phyloP scores from a whole-genome alignment of 2,113 vertebrate genomes.

The Neogale vison region DNA sequence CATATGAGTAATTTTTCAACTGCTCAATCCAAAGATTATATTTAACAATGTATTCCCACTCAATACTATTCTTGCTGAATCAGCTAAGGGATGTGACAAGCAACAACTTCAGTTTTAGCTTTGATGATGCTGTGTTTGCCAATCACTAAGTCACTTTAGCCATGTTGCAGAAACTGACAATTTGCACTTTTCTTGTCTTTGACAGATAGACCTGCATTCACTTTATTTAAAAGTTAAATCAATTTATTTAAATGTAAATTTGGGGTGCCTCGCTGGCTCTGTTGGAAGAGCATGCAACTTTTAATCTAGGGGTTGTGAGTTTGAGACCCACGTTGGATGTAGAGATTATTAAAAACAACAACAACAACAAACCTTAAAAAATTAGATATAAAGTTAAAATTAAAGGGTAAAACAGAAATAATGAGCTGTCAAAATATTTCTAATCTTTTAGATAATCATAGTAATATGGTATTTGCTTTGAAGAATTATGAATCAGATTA shows the following conservation, averaged over 20 bases:
- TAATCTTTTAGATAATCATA: not conserved
- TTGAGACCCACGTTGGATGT: too few relatives aligned
- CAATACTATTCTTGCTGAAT: not conserved
- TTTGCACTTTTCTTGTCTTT: not conserved
- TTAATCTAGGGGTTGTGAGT: not conserved
- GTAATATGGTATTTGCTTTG: not conserved
- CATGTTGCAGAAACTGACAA: not conserved
- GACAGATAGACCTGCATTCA: not conserved
- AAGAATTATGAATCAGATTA: not conserved
- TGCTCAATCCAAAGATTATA: not conserved
- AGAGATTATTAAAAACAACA: not conserved
- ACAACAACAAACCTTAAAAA: not conserved
- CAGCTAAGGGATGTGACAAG: not conserved
- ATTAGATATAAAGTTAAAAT: not conserved
- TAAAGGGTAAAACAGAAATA: not conserved
- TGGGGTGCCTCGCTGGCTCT: not conserved
- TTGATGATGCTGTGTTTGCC: not conserved
- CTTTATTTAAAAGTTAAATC: not conserved
- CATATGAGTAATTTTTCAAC: not conserved
- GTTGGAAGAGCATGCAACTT: not conserved
- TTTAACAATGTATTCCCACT: not conserved
- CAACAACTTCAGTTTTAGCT: not conserved
- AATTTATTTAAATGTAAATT: not conserved
- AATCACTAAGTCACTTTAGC: not conserved
- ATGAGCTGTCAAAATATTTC: not conserved